Percentiles rank a stretch among this genome's conserved stretches.
phyloP scores from a whole-genome alignment of 2,888 invertebrate genomes.

The Drosophila anomalipes region DNA sequence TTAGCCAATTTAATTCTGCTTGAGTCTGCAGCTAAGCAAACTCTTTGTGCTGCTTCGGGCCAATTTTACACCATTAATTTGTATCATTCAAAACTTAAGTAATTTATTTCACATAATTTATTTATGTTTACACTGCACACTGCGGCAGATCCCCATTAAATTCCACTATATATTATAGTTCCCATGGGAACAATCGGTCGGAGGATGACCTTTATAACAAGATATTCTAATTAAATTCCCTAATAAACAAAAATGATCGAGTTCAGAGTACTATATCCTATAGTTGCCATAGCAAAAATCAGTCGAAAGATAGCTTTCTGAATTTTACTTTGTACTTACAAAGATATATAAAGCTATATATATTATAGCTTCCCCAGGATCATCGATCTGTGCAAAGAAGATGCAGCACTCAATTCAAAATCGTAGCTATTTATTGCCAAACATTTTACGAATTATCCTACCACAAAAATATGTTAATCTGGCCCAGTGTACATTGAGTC shows the following conservation, averaged over 20 bases:
- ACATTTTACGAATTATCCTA: background rate
- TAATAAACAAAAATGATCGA: background rate
- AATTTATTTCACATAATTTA: background rate
- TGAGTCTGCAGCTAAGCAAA: background rate
- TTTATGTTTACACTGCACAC: background rate
- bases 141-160: background rate
- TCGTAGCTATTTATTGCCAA: background rate
- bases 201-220: background rate
- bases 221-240: background rate
- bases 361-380: background rate
- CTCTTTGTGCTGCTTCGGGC: background rate
- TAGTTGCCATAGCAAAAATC: too few relatives aligned
- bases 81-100: background rate
- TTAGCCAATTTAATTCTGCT: constrained; percentile 14
- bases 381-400: background rate
- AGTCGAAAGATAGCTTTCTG: background rate
- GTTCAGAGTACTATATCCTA: background rate
- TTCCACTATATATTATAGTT: background rate
- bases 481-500: background rate
- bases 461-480: background rate
- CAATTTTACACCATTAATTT: background rate
- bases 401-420: background rate
- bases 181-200: background rate
- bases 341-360: background rate
- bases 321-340: background rate